Conservation (phyloP, 2,797 vertebrate species). For the Phoxinus dragarum region DNA sequence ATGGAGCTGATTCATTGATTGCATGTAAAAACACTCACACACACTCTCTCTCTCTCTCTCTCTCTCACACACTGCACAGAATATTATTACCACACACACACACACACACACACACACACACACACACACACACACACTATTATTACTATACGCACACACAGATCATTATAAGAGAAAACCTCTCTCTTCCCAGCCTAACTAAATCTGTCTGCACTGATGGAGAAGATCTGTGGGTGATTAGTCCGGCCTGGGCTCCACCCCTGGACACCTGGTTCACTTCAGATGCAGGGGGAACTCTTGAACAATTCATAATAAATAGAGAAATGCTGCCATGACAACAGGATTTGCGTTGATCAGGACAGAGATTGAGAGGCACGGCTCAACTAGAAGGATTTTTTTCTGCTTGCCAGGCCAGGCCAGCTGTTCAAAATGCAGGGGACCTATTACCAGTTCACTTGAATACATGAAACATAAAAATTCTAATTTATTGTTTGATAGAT, state of each 20-base stretch:
- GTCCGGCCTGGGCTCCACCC: constrained; percentile 11
- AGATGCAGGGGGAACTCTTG: neutral
- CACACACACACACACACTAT: neutral
- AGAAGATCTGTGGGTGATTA: constrained; percentile 39
- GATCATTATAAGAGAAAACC: constrained; percentile 3
- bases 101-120: neutral
- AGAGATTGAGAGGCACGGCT: neutral
- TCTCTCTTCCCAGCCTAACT: neutral
- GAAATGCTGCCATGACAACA: constrained; percentile 12
- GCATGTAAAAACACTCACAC: neutral
- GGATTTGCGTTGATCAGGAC: neutral
- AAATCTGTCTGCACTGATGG: constrained; percentile 15
- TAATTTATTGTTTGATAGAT: neutral
- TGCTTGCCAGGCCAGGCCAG: no score
- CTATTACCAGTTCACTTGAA: neutral
- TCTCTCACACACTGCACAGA: neutral
- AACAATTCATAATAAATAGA: constrained; percentile 21
- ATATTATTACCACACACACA: neutral
- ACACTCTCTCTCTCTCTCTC: rapidly evolving
- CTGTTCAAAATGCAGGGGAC: neutral
- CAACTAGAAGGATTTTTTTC: neutral
- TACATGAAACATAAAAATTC: neutral
- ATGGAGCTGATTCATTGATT: constrained; percentile 19
- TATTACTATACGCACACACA: neutral
- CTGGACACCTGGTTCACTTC: constrained; percentile 47